Evolutionary conservation across 2,888 invertebrate species (phyloP).

Genomic region (Calameuta idolon): DNA sequence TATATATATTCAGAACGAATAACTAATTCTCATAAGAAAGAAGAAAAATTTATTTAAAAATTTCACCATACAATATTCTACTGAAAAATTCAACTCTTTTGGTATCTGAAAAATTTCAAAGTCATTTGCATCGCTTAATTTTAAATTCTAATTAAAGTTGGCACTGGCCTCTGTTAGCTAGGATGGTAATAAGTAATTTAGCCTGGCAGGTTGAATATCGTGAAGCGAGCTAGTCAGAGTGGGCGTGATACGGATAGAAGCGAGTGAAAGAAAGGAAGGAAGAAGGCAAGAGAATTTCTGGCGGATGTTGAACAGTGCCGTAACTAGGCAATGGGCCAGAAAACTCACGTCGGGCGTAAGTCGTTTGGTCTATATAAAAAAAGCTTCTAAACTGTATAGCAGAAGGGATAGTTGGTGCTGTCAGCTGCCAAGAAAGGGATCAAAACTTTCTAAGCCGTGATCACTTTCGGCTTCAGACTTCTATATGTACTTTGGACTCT

Average conservation of each 20-base stretch:
- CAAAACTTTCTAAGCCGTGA: neutral
- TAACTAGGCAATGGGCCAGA: conserved; percentile 39
- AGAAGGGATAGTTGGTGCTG: neutral
- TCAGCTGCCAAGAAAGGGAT: neutral
- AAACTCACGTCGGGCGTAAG: neutral
- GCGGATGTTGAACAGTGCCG: conserved; percentile 17
- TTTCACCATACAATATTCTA: neutral
- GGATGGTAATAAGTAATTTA: conserved; percentile 41
- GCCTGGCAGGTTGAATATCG: conserved; percentile 39
- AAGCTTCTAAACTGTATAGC: neutral
- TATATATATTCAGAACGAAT: neutral
- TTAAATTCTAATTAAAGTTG: conserved; percentile 34
- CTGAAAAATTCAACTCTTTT: neutral
- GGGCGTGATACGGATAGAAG: neutral
- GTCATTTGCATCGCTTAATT: conserved; percentile 8
- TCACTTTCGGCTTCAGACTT: neutral
- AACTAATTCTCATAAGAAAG: conserved; percentile 2
- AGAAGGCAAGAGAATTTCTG: neutral
- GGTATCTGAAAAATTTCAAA: neutral
- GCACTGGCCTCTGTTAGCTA: conserved; percentile 28
- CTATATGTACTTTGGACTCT: neutral
- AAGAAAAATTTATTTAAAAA: neutral
- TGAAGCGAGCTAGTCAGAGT: neutral
- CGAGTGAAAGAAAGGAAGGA: neutral
- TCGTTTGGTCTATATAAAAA: neutral